Percentiles rank a stretch among this genome's conserved stretches.
phyloP scores from a whole-genome alignment of 2,113 vertebrate species.

The Zootoca vivipara region DNA sequence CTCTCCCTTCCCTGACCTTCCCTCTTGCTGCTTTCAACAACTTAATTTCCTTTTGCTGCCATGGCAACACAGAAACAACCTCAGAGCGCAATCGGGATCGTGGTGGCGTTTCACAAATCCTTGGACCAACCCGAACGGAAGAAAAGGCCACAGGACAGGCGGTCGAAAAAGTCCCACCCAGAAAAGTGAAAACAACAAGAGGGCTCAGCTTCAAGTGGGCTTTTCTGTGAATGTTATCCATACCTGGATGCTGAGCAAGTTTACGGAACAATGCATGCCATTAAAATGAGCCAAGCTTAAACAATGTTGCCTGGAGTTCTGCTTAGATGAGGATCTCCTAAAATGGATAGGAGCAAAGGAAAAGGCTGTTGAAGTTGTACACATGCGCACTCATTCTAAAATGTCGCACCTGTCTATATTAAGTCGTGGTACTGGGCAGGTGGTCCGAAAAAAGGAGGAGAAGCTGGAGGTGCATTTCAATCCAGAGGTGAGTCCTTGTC shows the following conservation, averaged over 20 bases:
- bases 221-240: constrained; percentile 34
- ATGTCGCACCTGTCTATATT: constrained; percentile 77
- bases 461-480: constrained; percentile 81
- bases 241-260: constrained; percentile 40
- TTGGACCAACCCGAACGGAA: constrained; percentile 42
- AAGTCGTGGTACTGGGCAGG: constrained; percentile 76
- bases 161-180: neutral
- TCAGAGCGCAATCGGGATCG: constrained; percentile 39
- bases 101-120: constrained; percentile 27
- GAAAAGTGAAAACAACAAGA: neutral
- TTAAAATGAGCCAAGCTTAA: constrained; percentile 53
- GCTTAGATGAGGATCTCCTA: constrained; percentile 40
- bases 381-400: constrained; percentile 56
- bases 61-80: constrained; percentile 71
- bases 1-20: constrained; percentile 6
- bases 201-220: neutral
- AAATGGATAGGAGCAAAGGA: constrained; percentile 54
- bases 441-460: constrained; percentile 71
- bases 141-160: constrained; percentile 5
- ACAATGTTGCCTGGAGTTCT: constrained; percentile 23
- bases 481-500: constrained; percentile 71
- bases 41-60: constrained; percentile 56
- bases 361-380: constrained; percentile 29
- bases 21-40: constrained; percentile 33
- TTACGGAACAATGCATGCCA: constrained; percentile 23